phyloP scores from a whole-genome alignment of 2,888 invertebrate genomes.

The Hemaris fuciformis region DNA sequence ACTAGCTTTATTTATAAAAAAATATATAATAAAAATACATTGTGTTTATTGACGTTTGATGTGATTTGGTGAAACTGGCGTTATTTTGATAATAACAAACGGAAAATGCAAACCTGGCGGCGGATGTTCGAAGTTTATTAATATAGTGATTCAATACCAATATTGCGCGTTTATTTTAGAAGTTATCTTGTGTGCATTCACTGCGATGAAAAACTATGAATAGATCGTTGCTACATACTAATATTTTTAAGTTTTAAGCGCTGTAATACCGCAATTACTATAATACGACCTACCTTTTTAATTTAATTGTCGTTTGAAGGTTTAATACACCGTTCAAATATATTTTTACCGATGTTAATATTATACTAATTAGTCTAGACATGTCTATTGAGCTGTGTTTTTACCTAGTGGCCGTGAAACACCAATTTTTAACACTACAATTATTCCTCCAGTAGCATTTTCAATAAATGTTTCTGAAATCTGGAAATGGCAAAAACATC shows the following conservation, averaged over 20 bases:
- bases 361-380: background rate
- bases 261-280: background rate
- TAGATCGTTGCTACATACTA: background rate
- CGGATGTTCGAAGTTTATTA: background rate
- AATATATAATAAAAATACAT: too few species aligned
- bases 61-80: background rate
- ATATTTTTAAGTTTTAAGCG: background rate
- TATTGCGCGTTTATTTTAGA: background rate
- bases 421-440: too few species aligned
- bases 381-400: background rate
- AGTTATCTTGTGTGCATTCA: background rate
- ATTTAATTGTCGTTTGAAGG: background rate
- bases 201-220: background rate
- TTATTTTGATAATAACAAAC: constrained; percentile 5
- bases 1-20: too few species aligned
- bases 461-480: background rate
- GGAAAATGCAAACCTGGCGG: background rate
- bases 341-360: background rate
- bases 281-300: background rate
- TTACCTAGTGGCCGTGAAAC: too few species aligned
- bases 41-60: background rate
- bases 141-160: background rate
- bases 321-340: background rate
- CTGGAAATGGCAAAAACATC: background rate
- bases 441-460: too few species aligned